phyloP scores from a whole-genome alignment of 2,888 invertebrate species.

The Dusona sp. region DNA sequence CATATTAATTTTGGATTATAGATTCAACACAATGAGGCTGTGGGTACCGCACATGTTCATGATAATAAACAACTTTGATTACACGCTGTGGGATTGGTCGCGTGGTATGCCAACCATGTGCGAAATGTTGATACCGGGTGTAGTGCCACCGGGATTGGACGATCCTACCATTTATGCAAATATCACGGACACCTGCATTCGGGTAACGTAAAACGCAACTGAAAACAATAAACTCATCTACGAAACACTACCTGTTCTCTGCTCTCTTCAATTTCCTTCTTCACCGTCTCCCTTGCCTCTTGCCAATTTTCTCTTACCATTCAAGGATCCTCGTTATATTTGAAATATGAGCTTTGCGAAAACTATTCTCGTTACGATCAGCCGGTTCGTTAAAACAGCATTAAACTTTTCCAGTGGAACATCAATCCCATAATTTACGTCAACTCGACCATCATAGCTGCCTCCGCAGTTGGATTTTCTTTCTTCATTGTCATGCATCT shows the following conservation, averaged over 20 bases:
- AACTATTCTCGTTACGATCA: conserved; percentile 61
- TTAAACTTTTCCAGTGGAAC: conserved; percentile 76
- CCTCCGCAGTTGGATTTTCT: conserved; percentile 78
- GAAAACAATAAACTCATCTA: conserved; percentile 50
- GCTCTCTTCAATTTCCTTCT: conserved; percentile 46
- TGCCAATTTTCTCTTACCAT: conserved; percentile 65
- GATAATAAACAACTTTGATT: conserved; percentile 86
- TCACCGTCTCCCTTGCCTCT: conserved; percentile 64
- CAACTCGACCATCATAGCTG: conserved; percentile 81
- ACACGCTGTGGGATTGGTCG: conserved; percentile 71
- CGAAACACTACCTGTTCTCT: neutral
- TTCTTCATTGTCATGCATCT: conserved; percentile 75
- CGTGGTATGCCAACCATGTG: conserved; percentile 83
- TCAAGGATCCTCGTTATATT: conserved; percentile 38
- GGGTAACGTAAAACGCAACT: conserved; percentile 64
- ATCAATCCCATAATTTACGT: conserved; percentile 77
- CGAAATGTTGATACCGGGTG: conserved; percentile 80
- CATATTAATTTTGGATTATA: conserved; percentile 76
- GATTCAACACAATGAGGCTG: conserved; percentile 87
- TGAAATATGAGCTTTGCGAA: conserved; percentile 31
- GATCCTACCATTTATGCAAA: conserved; percentile 70
- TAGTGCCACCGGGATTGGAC: conserved; percentile 67
- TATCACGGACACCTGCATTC: conserved; percentile 69
- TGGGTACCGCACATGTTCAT: conserved; percentile 87
- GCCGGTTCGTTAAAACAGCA: conserved; percentile 59